Base-by-base conservation (phyloP, 2,797 vertebrate species). In the Arnoldichthys spilopterus region DNA sequence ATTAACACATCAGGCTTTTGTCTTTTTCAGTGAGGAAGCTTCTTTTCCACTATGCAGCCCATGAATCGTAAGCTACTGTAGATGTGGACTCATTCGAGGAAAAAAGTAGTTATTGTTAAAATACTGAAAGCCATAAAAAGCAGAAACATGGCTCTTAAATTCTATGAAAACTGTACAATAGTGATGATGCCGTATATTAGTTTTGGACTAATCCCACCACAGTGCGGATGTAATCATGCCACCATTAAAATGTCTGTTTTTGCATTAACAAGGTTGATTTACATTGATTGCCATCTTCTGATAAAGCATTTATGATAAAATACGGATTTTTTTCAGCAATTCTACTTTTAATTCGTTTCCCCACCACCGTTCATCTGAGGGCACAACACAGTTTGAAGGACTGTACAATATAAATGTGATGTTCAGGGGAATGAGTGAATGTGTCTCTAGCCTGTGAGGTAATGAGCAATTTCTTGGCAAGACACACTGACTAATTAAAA, bases 1-100 rank as follows among this genome's bases (percentile, higher is more conserved):
- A 94, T 93, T 91, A 92, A 90, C 90, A 91, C 87, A 85, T 86
- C 87, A 76, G 74, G 85, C 87, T 87, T 88, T 87, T 89, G 83
- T 88, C 85, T 85, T 83, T 70, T 76, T 66, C 45, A 63, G 79
- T 61, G 22, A 47, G 58, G 66, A 75, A 51, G 64, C 67, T 74
- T 67, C 59, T 77, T 67, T 68, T 26, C 74, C 56, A 43, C 8
- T 49, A 37, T 73, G 54, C 69, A 72, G 74, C 56, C 40, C 69
- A 20, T 58, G 54, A 28, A 1, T 13, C 12, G 26, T 6, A 32
- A 47, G 54, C 40, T 16, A 18, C 64, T 24, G 37, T 43, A 37
- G 64, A 79, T 67, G 54, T 74, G 53, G 62, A 49, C 70, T 79
- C 43, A 56, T 24, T 53, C 22, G 16, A 64, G 76, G 16, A 54